Evolutionary conservation across 2,113 vertebrate genomes (phyloP), one percentile per base, ranked within the genome.

Genomic region (Leuciscus idus): DNA sequence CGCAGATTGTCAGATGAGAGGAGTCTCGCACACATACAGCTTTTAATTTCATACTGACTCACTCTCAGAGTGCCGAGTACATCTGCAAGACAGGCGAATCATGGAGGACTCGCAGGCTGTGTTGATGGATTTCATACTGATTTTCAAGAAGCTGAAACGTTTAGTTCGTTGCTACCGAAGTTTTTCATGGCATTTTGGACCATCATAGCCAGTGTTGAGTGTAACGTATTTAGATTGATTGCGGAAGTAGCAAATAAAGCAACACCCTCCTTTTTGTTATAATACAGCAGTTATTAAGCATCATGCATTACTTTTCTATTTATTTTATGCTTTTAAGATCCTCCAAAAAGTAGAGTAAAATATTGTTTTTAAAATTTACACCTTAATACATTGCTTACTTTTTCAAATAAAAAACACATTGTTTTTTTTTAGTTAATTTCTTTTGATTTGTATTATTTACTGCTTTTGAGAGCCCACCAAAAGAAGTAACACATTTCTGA

Each of bases 21-120:
- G 66, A 68, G 87, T 66, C 33, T 78, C 55, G 28, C 9, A 17
- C 19, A 17, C 61, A 43, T 10, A 33, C 74, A 57, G 66, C 80
- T 84, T 81, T 86, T 81, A 64, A 84, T 77, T 83, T 66, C 82
- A 75, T 59, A 33, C 64, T 6, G 52, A 46, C 62, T 62, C 74
- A 81, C 61, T 62, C 26, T 36, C 66, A 36, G 64, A 57, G 39
- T 33, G 4, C 23, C 3, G 10, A 73, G 26, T 48, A 19, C 68
- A 19, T 50, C 68, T 66, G 83, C 55, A 21, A 66, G 30, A 75
- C 76, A 36, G 33, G 62, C n/a, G 57, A 39, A 17, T 62, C 68
- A n/a, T 23, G 6, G 30, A 39, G 83, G 46, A 66, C 62, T 75
- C 50, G 23, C 76, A 46, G 26, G 17, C 4, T 11, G 55, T 61